Percentiles rank a stretch among this genome's conserved stretches.
These are phyloP conservation scores for Drosophila nr. medialis DNA, from an alignment of 2,888 invertebrate species.

Conservation along the genomic window DNA sequence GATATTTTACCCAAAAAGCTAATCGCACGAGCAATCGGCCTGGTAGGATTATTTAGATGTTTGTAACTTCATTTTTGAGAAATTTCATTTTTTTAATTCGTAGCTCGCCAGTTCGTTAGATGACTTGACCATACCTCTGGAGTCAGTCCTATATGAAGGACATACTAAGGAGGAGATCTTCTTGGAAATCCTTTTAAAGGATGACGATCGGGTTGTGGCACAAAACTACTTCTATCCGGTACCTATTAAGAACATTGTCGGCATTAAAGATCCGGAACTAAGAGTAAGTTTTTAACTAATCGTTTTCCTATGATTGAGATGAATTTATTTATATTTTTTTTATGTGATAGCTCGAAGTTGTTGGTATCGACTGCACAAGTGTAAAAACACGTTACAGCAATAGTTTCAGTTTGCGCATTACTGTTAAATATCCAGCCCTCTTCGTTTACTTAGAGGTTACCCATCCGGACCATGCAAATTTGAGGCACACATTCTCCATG, in stretches of 20 bases:
- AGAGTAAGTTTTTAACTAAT: constrained; percentile 83
- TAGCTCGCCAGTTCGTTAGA: constrained; percentile 75
- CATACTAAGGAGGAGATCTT: constrained; percentile 65
- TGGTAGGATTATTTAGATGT: constrained; percentile 57
- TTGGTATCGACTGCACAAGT: constrained; percentile 42
- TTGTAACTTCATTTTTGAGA: background rate
- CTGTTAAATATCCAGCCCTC: constrained; percentile 78
- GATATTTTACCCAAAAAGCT: constrained; percentile 83
- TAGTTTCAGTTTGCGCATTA: constrained; percentile 72
- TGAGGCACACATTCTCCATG: constrained; percentile 77
- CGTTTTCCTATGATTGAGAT: background rate
- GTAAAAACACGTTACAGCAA: constrained; percentile 33
- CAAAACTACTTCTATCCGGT: constrained; percentile 89
- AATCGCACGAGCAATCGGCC: constrained; percentile 61
- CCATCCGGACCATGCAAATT: constrained; percentile 46
- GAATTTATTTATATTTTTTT: background rate
- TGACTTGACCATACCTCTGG: constrained; percentile 61
- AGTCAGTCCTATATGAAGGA: constrained; percentile 46
- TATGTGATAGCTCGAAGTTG: constrained; percentile 48
- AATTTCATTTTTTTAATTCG: background rate
- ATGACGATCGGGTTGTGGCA: constrained; percentile 84
- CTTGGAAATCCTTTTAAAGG: constrained; percentile 83
- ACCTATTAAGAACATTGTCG: constrained; percentile 86
- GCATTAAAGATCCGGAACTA: constrained; percentile 86
- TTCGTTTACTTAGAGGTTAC: constrained; percentile 82